Conservation (phyloP, 2,113 vertebrate genomes). For the Zapus hudsonius region DNA sequence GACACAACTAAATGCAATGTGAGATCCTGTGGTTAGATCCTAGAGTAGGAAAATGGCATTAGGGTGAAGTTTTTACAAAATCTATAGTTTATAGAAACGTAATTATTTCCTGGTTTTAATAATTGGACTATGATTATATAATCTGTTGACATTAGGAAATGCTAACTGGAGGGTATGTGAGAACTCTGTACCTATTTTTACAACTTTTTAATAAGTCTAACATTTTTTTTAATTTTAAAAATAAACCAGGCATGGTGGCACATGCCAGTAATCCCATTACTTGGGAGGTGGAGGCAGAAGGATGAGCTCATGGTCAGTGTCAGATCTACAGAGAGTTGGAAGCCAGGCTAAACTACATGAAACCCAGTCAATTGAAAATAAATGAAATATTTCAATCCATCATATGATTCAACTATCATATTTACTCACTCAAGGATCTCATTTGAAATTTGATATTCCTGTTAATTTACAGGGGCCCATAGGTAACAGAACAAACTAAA, state of each 20-base stretch:
- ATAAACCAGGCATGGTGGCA: neutral
- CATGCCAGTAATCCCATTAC: neutral
- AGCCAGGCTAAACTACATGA: neutral
- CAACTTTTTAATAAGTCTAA: constrained; percentile 28
- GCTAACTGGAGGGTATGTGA: neutral
- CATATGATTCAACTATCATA: constrained; percentile 15
- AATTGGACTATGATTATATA: neutral
- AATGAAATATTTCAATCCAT: constrained; percentile 21
- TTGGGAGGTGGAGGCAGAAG: neutral
- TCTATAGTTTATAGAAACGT: constrained; percentile 3
- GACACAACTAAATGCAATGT: constrained; percentile 20
- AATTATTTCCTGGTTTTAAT: constrained; percentile 33
- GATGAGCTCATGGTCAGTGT: neutral
- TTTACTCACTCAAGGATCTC: constrained; percentile 44
- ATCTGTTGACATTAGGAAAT: neutral
- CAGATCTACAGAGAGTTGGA: neutral
- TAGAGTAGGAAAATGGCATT: neutral
- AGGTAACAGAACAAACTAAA: constrained; percentile 23
- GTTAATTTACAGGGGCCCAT: constrained; percentile 35
- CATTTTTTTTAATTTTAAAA: neutral
- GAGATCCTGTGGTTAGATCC: neutral
- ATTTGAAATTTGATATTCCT: constrained; percentile 49
- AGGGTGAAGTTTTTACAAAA: neutral
- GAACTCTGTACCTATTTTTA: constrained; percentile 2
- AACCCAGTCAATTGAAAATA: constrained; percentile 22